A percentile compares a stretch with the other conserved stretches of the same genome.
Conservation (phyloP, 2,113 vertebrate species). For the Larimichthys polyactis region DNA sequence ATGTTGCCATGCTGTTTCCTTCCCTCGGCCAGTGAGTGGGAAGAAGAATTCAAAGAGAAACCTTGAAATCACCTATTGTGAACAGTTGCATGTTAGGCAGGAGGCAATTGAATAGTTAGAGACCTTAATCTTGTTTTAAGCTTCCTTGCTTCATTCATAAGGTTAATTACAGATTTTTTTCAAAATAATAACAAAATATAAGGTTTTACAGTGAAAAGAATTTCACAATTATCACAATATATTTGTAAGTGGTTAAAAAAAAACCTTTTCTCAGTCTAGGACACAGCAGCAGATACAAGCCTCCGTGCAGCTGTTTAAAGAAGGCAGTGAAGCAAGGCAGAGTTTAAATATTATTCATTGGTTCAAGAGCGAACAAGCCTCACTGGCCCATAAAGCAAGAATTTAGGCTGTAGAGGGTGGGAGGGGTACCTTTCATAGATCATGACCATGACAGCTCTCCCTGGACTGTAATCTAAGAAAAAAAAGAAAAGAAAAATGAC, state of each 20-base stretch:
- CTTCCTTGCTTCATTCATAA: slow-evolving; percentile 5
- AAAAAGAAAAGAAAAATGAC: not conserved
- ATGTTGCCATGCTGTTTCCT: slow-evolving; percentile 2
- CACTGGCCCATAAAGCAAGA: slow-evolving; percentile 7
- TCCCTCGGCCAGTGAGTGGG: slow-evolving; percentile 21
- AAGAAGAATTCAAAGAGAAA: slow-evolving; percentile 45
- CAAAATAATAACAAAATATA: not conserved
- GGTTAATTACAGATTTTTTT: not conserved
- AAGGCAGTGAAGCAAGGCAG: slow-evolving; percentile 31
- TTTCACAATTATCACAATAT: not conserved
- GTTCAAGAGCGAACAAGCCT: slow-evolving; percentile 10
- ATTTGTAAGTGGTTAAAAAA: slow-evolving; percentile 7
- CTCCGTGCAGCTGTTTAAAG: slow-evolving; percentile 7
- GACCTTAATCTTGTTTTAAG: not conserved
- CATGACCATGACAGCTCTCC: not conserved
- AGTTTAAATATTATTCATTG: slow-evolving; percentile 38
- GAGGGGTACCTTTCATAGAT: slow-evolving; percentile 10
- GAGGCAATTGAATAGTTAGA: slow-evolving; percentile 25
- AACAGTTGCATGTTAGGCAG: slow-evolving; percentile 24
- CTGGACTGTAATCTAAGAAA: not conserved
- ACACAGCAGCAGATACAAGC: slow-evolving; percentile 5
- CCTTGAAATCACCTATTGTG: slow-evolving; percentile 35
- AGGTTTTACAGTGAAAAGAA: not conserved
- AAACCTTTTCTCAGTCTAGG: slow-evolving; percentile 1
- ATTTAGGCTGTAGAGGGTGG: not conserved